Percentiles rank a stretch among this genome's conserved stretches.
These are phyloP conservation scores for Diabrotica undecimpunctata DNA, from an alignment of 1,140 invertebrate genomes.

Conservation along the genomic window DNA sequence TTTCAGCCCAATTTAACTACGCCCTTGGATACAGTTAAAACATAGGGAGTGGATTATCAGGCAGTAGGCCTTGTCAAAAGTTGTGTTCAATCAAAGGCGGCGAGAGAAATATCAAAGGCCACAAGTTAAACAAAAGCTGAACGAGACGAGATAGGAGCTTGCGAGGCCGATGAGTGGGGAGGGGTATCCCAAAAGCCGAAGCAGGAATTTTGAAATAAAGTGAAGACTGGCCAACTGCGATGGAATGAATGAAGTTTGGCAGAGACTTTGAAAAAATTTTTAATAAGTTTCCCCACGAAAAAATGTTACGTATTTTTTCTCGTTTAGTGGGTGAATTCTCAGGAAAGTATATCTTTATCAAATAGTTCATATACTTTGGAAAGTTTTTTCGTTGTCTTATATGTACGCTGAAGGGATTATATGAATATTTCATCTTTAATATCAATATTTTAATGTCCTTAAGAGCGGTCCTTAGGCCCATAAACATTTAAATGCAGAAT, in stretches of 20 bases:
- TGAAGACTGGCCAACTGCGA: not conserved
- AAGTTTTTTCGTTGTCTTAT: too few relatives aligned
- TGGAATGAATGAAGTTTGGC: not conserved
- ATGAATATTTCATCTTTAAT: too few relatives aligned
- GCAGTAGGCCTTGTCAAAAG: not conserved
- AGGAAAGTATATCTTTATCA: too few relatives aligned
- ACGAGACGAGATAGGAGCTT: not conserved
- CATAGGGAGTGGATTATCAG: not conserved
- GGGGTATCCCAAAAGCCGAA: not conserved
- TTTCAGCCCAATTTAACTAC: not conserved
- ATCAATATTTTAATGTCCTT: slow-evolving; percentile 4
- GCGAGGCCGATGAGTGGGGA: not conserved
- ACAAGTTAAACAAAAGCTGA: slow-evolving; percentile 11
- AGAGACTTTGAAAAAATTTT: not conserved
- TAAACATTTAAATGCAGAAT: too few relatives aligned
- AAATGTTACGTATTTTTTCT: too few relatives aligned
- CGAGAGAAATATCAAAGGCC: slow-evolving; percentile 7
- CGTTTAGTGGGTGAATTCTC: too few relatives aligned
- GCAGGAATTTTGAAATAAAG: not conserved
- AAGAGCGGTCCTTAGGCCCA: too few relatives aligned
- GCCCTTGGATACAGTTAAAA: not conserved
- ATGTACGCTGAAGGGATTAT: too few relatives aligned
- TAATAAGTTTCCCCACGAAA: not conserved
- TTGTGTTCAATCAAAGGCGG: slow-evolving; percentile 5
- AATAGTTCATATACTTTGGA: too few relatives aligned